Evolutionary conservation across 2,888 invertebrate species (phyloP), one percentile per base, ranked within the genome.

Genomic region (Yponomeuta cagnagella): DNA sequence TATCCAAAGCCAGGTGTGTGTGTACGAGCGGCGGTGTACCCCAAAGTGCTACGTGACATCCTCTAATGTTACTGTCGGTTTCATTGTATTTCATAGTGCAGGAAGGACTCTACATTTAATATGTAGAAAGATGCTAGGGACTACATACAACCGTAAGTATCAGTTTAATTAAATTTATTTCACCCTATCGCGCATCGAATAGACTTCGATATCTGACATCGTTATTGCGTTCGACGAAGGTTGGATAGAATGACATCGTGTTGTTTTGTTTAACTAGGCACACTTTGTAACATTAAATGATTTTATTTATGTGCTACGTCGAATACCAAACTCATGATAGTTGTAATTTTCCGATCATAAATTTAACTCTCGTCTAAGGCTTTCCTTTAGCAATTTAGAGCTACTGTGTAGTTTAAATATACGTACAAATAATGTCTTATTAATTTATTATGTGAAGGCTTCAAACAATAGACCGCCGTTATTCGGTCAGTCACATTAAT

Each of bases 401-500:
- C 52, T 58, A 58, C 52, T 15, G 43, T 15, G 3, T 58, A 15
- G 52, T 58, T 58, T 12, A 12, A 12, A 12, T 5, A 15, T 15
- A 58, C 15, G 4, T 58, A 58, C 52, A 15, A 58, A 58, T 58
- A 58, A 15, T 58, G 52, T 5, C 15, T 3, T 58, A 58, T 58
- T 58, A 58, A 58, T 37, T 31, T 37, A 63, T 69, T 70, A 43
- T 8, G 43, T 43, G 76, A 75, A 73, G 74, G 72, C 72, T 66
- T 70, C 73, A 37, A 76, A 79, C 78, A 80, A 80, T 77, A 78
- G 77, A 69, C 71, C 72, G 73, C 76, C 75, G 74, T 77, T 75
- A 75, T 74, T 77, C 82, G 80, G 82, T 82, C 81, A 82, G 74
- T 80, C 80, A 79, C 82, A 80, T 79, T 82, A 80, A 84, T 83